phyloP scores from a whole-genome alignment of 2,113 vertebrate genomes.

The Hiodon tergisus region DNA sequence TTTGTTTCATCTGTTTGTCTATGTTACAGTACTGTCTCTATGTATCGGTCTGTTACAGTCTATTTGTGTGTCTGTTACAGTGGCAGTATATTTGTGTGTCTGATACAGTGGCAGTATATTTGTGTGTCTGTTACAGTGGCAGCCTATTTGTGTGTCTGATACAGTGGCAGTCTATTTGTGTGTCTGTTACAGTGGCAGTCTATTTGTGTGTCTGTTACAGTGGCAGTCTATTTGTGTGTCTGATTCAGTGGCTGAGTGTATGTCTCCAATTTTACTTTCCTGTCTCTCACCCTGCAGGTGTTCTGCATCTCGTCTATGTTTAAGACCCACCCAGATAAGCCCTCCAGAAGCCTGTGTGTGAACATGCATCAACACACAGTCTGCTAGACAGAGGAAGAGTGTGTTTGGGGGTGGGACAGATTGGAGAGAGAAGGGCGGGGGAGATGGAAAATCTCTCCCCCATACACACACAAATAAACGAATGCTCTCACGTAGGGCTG shows the following conservation, averaged over 20 bases:
- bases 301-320: conserved; percentile 75
- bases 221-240: conserved; percentile 17
- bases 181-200: too few relatives aligned
- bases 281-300: conserved; percentile 48
- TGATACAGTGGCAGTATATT: too few relatives aligned
- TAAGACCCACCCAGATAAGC: conserved; percentile 48
- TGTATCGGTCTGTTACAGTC: conserved; percentile 20
- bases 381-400: conserved; percentile 51
- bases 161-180: too few relatives aligned
- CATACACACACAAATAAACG: too few relatives aligned
- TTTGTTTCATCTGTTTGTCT: conserved; percentile 32
- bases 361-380: conserved; percentile 70
- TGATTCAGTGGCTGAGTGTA: conserved; percentile 33
- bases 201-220: too few relatives aligned
- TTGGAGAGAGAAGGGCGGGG: background rate
- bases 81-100: too few relatives aligned
- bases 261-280: conserved; percentile 6
- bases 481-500: background rate
- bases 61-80: too few relatives aligned
- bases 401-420: background rate
- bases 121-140: too few relatives aligned
- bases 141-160: too few relatives aligned
- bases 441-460: too few relatives aligned
- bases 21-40: conserved; percentile 1
- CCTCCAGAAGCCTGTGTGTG: conserved; percentile 47